Evolutionary conservation across 2,888 invertebrate species (phyloP), one percentile per base, ranked within the genome.

Genomic region (Gisinianus flammeolus): DNA sequence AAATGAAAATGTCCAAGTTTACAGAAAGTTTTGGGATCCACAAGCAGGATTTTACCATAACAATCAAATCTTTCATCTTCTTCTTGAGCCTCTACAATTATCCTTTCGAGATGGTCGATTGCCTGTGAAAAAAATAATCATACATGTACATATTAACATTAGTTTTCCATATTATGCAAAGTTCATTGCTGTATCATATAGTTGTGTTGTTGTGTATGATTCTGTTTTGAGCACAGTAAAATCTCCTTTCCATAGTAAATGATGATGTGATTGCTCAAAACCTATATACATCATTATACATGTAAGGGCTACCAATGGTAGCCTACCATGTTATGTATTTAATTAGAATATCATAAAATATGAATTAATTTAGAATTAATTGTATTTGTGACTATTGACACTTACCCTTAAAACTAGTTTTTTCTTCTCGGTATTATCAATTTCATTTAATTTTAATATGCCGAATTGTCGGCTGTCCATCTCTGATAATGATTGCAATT

Each of bases 1-100:
- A 98, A 90, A 88, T 97, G 95, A 86, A 98, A 93, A 89, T 98
- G 98, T 1, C 98, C 98, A 76, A 98, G 89, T 88, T 97, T 96
- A 86, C 96, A 95, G 88, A 94, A 97, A 1, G 97, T 94, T 87
- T 94, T 93, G 0, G 95, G 93, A 88, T 96, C 94, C 83, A 95
- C 93, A 85, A 91, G n/a, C 22, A 77, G 66, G 16, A 66, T 62
- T 56, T 78, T 78, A n/a, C 68, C 74, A 35, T 68, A 71, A 24
- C 64, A 71, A 52, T 77, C 77, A 3, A 33, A 69, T 22, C 35
- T 35, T 35, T 35, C 56, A 52, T 69, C 54, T 19, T 77, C 77
- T 19, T 77, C 77, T 64, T 71, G 92, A 62, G 93, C 93, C 88
- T 94, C 93, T 26, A 94, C 91, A 84, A 95, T 89, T 91, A 95